A percentile compares a stretch with the other conserved stretches of the same genome.
These are phyloP conservation scores for Standfussiana lucernea DNA, from an alignment of 2,888 invertebrate genomes.

Conservation along the genomic window DNA sequence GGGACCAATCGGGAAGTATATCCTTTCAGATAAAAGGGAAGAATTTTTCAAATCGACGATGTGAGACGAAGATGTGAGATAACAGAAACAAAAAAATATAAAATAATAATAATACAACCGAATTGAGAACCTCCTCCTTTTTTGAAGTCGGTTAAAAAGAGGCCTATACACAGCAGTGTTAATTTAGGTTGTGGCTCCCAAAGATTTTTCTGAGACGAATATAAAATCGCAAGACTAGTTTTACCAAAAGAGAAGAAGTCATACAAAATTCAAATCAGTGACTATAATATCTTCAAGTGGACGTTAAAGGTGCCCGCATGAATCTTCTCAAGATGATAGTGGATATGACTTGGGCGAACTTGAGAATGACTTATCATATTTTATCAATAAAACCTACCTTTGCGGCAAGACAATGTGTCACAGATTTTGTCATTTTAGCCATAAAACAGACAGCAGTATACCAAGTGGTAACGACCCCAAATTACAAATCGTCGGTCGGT, in stretches of 20 bases:
- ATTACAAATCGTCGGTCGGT: background rate
- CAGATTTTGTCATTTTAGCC: background rate
- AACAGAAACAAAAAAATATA: no score
- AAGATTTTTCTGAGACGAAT: background rate
- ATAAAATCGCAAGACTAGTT: background rate
- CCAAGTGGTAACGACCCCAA: background rate
- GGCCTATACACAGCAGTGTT: background rate
- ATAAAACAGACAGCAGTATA: background rate
- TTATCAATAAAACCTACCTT: constrained; percentile 30
- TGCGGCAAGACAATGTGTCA: constrained; percentile 21
- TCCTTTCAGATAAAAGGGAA: no score
- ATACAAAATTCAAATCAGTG: background rate
- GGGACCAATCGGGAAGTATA: no score
- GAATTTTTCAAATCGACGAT: no score
- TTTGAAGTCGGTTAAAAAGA: no score
- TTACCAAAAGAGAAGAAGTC: background rate
- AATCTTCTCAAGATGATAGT: constrained; percentile 36
- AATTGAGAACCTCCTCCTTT: no score
- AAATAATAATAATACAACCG: no score
- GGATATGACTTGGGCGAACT: constrained; percentile 18
- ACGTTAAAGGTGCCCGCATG: constrained; percentile 6
- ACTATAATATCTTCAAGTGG: constrained; percentile 8
- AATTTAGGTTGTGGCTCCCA: background rate
- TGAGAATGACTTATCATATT: constrained; percentile 31
- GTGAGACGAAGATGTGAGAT: no score